Percentiles rank a stretch among this genome's conserved stretches.
Conservation (phyloP, 1,140 invertebrate genomes). For the Lucilia sericata region DNA sequence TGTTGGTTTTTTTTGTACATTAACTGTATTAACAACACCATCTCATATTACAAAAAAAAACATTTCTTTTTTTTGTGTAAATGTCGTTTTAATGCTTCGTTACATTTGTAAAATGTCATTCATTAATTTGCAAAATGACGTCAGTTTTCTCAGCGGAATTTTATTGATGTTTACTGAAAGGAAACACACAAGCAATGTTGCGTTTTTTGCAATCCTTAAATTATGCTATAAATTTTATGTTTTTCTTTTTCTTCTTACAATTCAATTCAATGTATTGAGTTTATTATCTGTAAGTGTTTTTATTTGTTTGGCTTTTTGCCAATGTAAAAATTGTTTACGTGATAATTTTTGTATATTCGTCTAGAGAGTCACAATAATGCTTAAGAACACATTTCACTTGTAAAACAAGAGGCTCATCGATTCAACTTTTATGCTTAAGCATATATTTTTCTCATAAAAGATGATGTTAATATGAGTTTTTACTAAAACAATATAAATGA, state of each 20-base stretch:
- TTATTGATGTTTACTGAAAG: not conserved
- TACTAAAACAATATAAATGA: not conserved
- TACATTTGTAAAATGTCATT: not conserved
- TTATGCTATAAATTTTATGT: not conserved
- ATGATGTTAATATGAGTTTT: not conserved
- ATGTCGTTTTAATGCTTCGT: not conserved
- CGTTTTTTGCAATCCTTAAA: not conserved
- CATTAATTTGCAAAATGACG: not conserved
- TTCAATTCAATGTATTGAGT: slow-evolving; percentile 18
- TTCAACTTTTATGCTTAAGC: not conserved
- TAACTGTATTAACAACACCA: not conserved
- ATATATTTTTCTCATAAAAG: not conserved
- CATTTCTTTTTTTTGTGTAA: not conserved
- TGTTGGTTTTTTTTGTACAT: not conserved
- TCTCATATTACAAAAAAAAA: slow-evolving; percentile 11
- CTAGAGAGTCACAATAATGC: not conserved
- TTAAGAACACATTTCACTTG: not conserved
- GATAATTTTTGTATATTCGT: not conserved
- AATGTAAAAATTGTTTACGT: not conserved
- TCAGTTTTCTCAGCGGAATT: not conserved
- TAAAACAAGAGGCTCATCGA: not conserved
- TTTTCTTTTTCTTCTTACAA: not conserved
- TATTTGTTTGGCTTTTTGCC: not conserved
- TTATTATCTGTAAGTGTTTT: slow-evolving; percentile 1
- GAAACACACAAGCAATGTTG: not conserved